phyloP scores from a whole-genome alignment of 1,140 invertebrate species.

The Melanaphis sacchari region DNA sequence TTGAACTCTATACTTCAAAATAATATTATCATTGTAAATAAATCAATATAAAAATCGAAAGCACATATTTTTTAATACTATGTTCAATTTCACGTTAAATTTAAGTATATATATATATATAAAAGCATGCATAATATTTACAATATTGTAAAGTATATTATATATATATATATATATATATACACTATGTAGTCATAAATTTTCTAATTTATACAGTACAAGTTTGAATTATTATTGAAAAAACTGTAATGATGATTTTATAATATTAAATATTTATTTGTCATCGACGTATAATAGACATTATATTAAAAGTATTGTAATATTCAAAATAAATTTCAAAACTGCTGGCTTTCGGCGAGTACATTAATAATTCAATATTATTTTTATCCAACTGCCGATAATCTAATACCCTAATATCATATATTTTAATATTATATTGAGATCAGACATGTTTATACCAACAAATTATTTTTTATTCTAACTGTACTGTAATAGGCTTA shows the following conservation, averaged over 20 bases:
- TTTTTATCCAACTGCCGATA: neutral
- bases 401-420: neutral
- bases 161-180: too few relatives aligned
- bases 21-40: neutral
- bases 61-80: neutral
- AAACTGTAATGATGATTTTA: neutral
- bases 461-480: neutral
- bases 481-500: neutral
- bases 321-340: neutral
- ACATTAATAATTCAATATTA: neutral
- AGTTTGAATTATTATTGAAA: neutral
- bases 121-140: neutral
- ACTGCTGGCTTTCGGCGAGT: neutral
- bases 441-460: neutral
- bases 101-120: neutral
- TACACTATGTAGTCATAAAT: neutral
- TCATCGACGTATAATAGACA: neutral
- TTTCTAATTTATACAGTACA: neutral
- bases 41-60: neutral
- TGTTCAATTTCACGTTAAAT: neutral
- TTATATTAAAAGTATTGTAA: neutral
- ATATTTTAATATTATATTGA: neutral
- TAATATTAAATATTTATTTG: neutral
- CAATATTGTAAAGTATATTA: neutral
- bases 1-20: neutral